These are phyloP conservation scores for Xerus rutilus DNA, from an alignment of 2,797 vertebrate species.

Conservation along the genomic window DNA sequence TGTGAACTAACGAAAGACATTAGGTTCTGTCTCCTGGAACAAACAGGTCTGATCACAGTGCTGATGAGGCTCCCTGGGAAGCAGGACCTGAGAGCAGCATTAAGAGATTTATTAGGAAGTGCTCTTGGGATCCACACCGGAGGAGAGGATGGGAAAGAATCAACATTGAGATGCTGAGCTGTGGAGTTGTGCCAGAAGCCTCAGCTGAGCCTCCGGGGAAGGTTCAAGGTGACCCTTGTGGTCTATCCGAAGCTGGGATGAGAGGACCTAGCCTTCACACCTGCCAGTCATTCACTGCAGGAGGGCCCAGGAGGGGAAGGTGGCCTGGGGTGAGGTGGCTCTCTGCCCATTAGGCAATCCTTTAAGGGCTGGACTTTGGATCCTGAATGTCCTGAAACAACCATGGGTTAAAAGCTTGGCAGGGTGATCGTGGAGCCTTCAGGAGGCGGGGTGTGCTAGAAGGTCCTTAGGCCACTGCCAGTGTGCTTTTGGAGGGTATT, in stretches of 20 bases:
- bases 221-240: neutral
- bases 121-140: neutral
- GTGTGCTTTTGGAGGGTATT: neutral
- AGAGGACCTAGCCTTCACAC: neutral
- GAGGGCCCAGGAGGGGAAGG: neutral
- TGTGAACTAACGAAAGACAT: neutral
- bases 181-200: neutral
- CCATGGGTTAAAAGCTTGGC: neutral
- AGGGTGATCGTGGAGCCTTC: neutral
- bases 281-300: rapidly evolving
- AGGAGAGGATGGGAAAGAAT: neutral
- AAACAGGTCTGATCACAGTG: neutral
- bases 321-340: neutral
- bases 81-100: neutral
- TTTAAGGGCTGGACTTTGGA: neutral
- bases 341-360: neutral
- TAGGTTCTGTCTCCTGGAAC: neutral
- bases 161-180: neutral
- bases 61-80: neutral
- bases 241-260: neutral
- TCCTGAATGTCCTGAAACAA: neutral
- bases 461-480: neutral
- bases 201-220: neutral
- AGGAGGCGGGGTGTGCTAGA: neutral
- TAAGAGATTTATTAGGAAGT: neutral